Base-by-base conservation (phyloP, 2,888 invertebrate species). In the Drosophila mimetica region DNA sequence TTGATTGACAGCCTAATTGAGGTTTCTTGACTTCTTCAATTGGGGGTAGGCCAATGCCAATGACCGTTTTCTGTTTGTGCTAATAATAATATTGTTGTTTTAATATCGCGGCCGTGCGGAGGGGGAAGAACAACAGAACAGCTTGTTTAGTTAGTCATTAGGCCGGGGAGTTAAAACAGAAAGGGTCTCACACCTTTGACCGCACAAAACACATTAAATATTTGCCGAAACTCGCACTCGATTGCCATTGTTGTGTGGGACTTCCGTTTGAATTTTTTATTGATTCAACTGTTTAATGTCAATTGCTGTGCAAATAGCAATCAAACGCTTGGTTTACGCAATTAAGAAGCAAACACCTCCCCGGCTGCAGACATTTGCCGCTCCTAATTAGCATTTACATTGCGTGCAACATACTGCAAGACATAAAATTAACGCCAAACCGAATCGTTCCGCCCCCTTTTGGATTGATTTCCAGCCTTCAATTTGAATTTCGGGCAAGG, bases 1-100 rank as follows among this genome's bases (percentile, higher is more conserved):
- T 79, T 85, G 84, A 84, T 84, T 84, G 84, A 85, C 86, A 77
- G 76, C 71, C 76, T 77, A 84, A 83, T 84, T 84, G 84, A 77
- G 86, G 84, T 77, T 81, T 76, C 76, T 54, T 70, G 72, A 81
- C 76, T 83, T 75, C 71, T 74, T 76, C 50, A 66, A 72, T 53
- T 66, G 46, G 71, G 52, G 22, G 22, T 16, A 59, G 80, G 83
- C 65, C 85, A 81, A 74, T 60, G 83, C 65, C 85, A 81, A 74
- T 60, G 81, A 79, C 73, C 84, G 74, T 60, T 78, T 57, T 37
- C 39, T 48, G 55, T 61, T 71, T 57, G 74, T 70, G 65, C 60
- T 74, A 77, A 77, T 81, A 80, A 73, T 82, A 78, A 80, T 79
- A 74, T 77, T 79, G 70, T 64, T 82, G 61, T 66, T 71, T 58